Evolutionary conservation across 2,113 vertebrate genomes (phyloP).

Genomic region (Suricata suricatta): DNA sequence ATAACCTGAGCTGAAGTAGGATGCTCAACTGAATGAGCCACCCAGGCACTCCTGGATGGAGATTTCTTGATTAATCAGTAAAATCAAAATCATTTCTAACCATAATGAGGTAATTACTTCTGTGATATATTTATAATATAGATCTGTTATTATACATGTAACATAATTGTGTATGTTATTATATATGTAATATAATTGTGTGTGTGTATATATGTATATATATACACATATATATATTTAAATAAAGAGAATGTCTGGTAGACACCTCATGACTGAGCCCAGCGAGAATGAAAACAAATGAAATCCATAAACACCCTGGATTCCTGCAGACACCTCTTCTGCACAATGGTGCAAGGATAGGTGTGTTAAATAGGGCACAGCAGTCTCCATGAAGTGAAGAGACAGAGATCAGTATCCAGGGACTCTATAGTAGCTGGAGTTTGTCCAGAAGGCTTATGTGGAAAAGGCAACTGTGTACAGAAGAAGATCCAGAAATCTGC

Average conservation of each 20-base stretch:
- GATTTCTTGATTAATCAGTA: not conserved
- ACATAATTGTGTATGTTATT: not conserved
- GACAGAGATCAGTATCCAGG: not conserved
- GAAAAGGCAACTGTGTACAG: not conserved
- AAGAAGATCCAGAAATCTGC: not conserved
- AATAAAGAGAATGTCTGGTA: not conserved
- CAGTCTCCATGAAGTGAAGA: not conserved
- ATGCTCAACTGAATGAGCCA: no score
- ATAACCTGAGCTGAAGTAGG: no score
- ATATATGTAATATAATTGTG: not conserved
- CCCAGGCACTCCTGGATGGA: not conserved
- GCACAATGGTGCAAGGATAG: not conserved
- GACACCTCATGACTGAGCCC: not conserved
- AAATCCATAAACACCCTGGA: not conserved
- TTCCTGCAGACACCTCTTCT: not conserved
- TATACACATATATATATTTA: no score
- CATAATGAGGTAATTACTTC: not conserved
- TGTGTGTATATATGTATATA: no score
- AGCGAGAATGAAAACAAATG: not conserved
- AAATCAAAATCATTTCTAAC: not conserved
- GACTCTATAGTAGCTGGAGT: not conserved
- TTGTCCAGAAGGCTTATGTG: not conserved
- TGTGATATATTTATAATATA: not conserved
- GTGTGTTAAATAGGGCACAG: not conserved
- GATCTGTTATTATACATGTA: not conserved